These are phyloP conservation scores for Chaetura pelagica DNA, from an alignment of 2,113 vertebrate species.

Conservation along the genomic window DNA sequence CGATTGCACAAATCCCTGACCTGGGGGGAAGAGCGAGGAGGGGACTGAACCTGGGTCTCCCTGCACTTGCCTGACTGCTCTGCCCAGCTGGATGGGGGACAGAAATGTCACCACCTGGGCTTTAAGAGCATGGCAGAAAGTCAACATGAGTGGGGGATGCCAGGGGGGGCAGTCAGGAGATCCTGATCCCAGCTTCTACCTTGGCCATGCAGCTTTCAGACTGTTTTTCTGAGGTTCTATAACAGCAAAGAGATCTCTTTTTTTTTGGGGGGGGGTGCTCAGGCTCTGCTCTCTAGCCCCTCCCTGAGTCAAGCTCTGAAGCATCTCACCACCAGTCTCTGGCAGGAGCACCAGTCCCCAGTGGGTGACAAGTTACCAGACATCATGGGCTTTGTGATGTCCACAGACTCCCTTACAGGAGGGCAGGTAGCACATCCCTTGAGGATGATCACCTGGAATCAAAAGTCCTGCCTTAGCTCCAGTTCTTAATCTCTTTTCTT, in stretches of 20 bases:
- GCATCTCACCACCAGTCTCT: background rate
- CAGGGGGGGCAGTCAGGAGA: background rate
- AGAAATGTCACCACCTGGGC: background rate
- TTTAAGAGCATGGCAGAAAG: background rate
- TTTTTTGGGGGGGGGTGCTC: accelerated
- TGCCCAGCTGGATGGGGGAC: background rate
- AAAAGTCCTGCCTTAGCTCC: background rate
- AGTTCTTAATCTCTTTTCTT: background rate
- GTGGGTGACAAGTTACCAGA: background rate
- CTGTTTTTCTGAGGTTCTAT: background rate
- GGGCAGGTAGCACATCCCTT: background rate
- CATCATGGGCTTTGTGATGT: background rate
- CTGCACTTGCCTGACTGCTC: background rate
- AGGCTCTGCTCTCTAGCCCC: background rate
- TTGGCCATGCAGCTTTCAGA: accelerated
- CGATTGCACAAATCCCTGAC: background rate
- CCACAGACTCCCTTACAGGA: background rate
- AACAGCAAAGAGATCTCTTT: background rate
- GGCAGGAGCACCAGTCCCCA: background rate
- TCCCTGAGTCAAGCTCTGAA: no score
- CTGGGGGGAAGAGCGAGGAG: background rate
- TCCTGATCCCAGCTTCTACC: background rate
- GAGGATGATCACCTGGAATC: background rate
- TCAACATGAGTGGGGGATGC: background rate
- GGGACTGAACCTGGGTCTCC: background rate